These are phyloP conservation scores for Blennius ocellaris DNA, from an alignment of 2,113 vertebrate species.

Conservation along the genomic window DNA sequence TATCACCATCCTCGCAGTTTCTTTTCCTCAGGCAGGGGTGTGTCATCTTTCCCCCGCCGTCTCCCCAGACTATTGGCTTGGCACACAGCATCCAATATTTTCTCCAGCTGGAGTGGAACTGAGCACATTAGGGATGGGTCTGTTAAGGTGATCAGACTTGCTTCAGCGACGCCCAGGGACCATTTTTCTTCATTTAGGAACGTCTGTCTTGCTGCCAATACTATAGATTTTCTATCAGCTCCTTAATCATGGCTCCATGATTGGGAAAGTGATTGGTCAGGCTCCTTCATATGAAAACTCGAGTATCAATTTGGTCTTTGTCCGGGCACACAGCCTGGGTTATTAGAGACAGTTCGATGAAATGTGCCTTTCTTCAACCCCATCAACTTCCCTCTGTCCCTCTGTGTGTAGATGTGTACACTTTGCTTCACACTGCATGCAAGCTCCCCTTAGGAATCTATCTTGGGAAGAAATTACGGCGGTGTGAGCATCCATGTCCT, in stretches of 20 bases:
- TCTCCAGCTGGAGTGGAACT: conserved; percentile 68
- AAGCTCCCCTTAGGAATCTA: conserved; percentile 33
- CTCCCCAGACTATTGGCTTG: conserved; percentile 47
- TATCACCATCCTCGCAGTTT: conserved; percentile 34
- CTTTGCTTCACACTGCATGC: conserved; percentile 37
- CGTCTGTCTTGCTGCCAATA: conserved; percentile 68
- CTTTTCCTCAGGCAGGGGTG: neutral
- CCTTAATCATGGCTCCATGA: conserved; percentile 68
- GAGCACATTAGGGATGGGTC: conserved; percentile 76
- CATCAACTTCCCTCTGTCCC: conserved; percentile 5
- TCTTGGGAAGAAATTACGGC: conserved; percentile 30
- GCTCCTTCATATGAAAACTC: conserved; percentile 64
- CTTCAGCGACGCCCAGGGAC: conserved; percentile 49
- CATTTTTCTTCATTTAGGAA: conserved; percentile 80
- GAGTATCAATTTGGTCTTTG: conserved; percentile 54
- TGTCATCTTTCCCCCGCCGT: neutral
- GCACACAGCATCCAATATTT: conserved; percentile 65
- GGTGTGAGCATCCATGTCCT: conserved; percentile 36
- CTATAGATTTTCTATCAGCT: conserved; percentile 78
- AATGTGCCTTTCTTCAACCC: conserved; percentile 34
- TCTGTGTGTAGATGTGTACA: conserved; percentile 5
- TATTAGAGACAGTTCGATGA: conserved; percentile 53
- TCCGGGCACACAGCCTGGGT: conserved; percentile 33
- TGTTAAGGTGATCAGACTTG: conserved; percentile 77
- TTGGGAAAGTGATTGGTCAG: conserved; percentile 69